Evolutionary conservation across 2,113 vertebrate genomes (phyloP).

Genomic region (Andinoacara biseriatus): DNA sequence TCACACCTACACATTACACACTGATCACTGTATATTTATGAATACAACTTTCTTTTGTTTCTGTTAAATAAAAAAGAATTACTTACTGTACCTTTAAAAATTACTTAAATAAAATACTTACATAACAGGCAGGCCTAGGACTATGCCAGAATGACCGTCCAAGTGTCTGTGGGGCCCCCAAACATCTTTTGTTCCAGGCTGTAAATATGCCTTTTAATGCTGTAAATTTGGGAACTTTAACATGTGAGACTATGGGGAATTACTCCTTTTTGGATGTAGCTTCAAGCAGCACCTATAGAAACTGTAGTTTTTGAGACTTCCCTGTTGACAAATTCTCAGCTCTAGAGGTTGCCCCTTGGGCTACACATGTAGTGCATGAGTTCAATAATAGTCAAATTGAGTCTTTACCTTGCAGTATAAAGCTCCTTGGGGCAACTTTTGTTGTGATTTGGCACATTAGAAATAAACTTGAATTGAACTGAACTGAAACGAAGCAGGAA

Average conservation of each 20-base stretch:
- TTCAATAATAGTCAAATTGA: not conserved
- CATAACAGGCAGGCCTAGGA: not conserved
- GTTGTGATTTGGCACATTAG: not conserved
- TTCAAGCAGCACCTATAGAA: not conserved
- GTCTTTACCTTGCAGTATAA: not conserved
- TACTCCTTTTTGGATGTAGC: not conserved
- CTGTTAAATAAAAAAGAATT: no score
- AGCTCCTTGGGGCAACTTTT: not conserved
- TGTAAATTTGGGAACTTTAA: not conserved
- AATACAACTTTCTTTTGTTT: no score
- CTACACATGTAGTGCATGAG: not conserved
- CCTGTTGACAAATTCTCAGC: not conserved
- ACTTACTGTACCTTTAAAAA: not conserved
- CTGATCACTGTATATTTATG: no score
- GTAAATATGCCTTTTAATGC: not conserved
- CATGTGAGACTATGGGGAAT: not conserved
- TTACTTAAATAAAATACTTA: not conserved
- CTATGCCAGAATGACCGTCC: not conserved
- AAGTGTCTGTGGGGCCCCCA: not conserved
- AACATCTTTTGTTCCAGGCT: not conserved
- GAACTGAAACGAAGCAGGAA: not conserved
- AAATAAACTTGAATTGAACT: not conserved
- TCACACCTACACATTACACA: no score
- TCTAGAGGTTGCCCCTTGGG: not conserved
- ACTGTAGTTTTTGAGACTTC: not conserved